A percentile compares a stretch with the other conserved stretches of the same genome.
phyloP scores from a whole-genome alignment of 92 coral and sea anemone species.

The Actinernus sp. region DNA sequence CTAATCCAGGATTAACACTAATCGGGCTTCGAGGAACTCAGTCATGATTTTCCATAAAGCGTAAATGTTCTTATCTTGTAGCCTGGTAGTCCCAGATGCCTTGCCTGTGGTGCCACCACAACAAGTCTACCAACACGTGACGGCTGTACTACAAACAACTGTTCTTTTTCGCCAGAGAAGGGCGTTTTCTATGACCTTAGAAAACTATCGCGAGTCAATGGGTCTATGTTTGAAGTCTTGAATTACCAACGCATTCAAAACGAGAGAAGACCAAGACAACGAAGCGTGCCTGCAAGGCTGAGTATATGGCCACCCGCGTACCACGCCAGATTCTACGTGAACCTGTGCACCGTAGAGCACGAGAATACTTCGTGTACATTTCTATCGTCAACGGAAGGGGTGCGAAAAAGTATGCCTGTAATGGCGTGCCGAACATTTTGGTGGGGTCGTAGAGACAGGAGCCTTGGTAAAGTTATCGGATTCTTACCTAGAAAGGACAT shows the following conservation, averaged over 20 bases:
- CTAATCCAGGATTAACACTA: too few species aligned
- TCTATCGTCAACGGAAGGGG: neutral
- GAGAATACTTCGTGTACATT: conserved; percentile 74
- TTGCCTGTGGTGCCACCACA: conserved; percentile 73
- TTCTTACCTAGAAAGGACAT: conserved; percentile 58
- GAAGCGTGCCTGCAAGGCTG: neutral
- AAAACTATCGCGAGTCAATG: conserved; percentile 66
- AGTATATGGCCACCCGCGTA: conserved; percentile 43
- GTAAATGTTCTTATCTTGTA: too few species aligned
- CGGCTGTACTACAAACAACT: conserved; percentile 61
- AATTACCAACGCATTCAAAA: conserved; percentile 17
- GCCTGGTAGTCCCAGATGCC: conserved; percentile 75
- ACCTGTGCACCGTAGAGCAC: conserved; percentile 73
- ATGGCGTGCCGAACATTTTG: conserved; percentile 80
- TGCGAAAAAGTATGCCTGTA: conserved; percentile 51
- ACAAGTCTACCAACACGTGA: conserved; percentile 38
- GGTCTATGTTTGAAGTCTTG: conserved; percentile 76
- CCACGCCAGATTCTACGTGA: conserved; percentile 28
- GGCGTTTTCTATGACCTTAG: conserved; percentile 65
- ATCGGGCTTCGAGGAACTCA: too few species aligned
- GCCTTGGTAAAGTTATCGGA: conserved; percentile 79
- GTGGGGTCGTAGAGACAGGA: conserved; percentile 40
- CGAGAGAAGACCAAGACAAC: conserved; percentile 6
- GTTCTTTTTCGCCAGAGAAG: conserved; percentile 38
- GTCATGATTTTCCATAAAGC: too few species aligned